These are phyloP conservation scores for Drosophila atroscutellata DNA, from an alignment of 2,888 invertebrate genomes.

Conservation along the genomic window DNA sequence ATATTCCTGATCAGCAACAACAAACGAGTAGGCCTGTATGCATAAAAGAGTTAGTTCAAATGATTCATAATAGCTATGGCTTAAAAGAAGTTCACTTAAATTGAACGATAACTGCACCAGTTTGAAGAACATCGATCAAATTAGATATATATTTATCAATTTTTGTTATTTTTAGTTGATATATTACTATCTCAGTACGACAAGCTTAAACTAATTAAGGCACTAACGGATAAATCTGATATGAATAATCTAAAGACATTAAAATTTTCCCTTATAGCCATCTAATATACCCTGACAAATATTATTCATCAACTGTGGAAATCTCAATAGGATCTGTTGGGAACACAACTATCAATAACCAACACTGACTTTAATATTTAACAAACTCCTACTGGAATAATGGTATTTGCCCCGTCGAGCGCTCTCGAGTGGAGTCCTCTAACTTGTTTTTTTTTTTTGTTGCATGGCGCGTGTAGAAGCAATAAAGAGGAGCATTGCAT, in stretches of 20 bases:
- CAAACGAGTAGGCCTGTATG: neutral
- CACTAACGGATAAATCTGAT: too few species aligned
- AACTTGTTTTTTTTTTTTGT: neutral
- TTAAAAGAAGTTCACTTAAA: too few species aligned
- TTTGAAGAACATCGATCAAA: neutral
- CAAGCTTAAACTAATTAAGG: neutral
- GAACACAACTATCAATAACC: neutral
- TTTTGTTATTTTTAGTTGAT: neutral
- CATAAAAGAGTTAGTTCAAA: neutral
- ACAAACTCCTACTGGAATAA: neutral
- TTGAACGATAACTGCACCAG: too few species aligned
- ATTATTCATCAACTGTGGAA: too few species aligned
- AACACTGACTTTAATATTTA: neutral
- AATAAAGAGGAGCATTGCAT: slow-evolving; percentile 51
- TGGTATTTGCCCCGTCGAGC: neutral
- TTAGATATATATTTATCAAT: accelerated
- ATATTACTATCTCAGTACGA: neutral
- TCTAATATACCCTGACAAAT: neutral
- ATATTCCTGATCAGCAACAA: neutral
- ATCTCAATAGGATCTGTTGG: neutral
- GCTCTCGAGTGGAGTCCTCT: neutral
- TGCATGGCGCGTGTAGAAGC: slow-evolving; percentile 39
- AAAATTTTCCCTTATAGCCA: neutral
- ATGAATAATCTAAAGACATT: neutral
- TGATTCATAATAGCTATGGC: neutral